Evolutionary conservation across 2,888 invertebrate genomes (phyloP).

Genomic region (Pristionchus maxplancki): DNA sequence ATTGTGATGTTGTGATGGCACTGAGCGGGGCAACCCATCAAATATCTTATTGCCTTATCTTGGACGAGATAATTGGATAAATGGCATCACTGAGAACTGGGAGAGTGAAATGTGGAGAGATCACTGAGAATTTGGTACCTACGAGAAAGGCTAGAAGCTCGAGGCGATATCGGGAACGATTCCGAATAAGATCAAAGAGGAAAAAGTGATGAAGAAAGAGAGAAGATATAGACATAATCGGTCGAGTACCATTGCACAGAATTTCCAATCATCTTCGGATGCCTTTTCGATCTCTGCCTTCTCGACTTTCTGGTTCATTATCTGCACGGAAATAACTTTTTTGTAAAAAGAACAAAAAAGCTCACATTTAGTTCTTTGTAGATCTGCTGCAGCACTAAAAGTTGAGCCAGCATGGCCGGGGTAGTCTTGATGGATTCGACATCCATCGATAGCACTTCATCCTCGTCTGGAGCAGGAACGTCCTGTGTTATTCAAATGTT

Average conservation of each 20-base stretch:
- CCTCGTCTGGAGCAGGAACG: conserved; percentile 43
- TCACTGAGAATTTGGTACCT: conserved; percentile 34
- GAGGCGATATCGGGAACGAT: conserved; percentile 60
- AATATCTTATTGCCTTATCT: neutral
- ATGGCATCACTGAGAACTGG: neutral
- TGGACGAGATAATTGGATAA: conserved; percentile 23
- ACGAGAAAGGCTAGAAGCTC: conserved; percentile 22
- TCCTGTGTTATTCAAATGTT: neutral
- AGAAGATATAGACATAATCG: conserved; percentile 68
- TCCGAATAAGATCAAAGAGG: conserved; percentile 63
- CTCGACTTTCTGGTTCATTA: conserved; percentile 59
- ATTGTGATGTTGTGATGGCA: conserved; percentile 8
- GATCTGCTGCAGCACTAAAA: conserved; percentile 65
- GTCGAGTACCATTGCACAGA: conserved; percentile 68
- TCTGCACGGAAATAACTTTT: conserved; percentile 54
- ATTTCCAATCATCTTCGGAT: conserved; percentile 69
- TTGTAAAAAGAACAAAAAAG: neutral
- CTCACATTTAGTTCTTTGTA: conserved; percentile 63
- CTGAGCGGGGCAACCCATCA: conserved; percentile 1
- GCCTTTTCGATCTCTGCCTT: conserved; percentile 61
- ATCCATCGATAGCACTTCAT: neutral
- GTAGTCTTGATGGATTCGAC: neutral
- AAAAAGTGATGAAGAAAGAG: conserved; percentile 60
- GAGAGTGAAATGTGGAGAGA: conserved; percentile 26
- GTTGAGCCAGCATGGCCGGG: conserved; percentile 58